These are phyloP conservation scores for Lepidocolaptes lacrymiger DNA, from an alignment of 2,797 vertebrate species.

Conservation along the genomic window DNA sequence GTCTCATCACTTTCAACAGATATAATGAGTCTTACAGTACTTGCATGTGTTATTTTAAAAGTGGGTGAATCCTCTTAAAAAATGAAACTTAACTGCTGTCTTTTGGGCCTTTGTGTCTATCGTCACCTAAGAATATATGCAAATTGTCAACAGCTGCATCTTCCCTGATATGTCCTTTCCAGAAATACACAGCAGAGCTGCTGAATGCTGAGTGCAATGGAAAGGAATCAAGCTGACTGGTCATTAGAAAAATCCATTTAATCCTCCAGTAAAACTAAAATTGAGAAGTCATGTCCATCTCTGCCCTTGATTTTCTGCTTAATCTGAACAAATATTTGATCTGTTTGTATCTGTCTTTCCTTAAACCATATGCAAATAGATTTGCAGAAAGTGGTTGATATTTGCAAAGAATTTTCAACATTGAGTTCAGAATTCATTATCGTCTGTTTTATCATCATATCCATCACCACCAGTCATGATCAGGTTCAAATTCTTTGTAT, in stretches of 20 bases:
- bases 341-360: background rate
- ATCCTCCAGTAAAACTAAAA: background rate
- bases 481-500: background rate
- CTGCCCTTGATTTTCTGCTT: background rate
- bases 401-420: background rate
- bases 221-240: background rate
- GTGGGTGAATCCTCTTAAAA: background rate
- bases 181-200: background rate
- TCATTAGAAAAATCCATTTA: background rate
- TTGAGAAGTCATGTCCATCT: background rate
- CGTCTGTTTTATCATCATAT: background rate
- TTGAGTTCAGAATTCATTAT: background rate
- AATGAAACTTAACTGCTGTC: background rate
- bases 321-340: background rate
- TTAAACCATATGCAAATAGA: background rate
- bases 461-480: background rate
- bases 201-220: background rate
- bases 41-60: background rate
- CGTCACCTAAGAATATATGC: background rate
- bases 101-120: background rate
- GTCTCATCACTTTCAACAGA: background rate
- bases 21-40: background rate
- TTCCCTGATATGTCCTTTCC: constrained; percentile 1
- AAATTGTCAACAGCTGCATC: constrained; percentile 7
- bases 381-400: background rate